Base-by-base conservation (phyloP, 2,797 vertebrate species). In the Calcarius lapponicus region DNA sequence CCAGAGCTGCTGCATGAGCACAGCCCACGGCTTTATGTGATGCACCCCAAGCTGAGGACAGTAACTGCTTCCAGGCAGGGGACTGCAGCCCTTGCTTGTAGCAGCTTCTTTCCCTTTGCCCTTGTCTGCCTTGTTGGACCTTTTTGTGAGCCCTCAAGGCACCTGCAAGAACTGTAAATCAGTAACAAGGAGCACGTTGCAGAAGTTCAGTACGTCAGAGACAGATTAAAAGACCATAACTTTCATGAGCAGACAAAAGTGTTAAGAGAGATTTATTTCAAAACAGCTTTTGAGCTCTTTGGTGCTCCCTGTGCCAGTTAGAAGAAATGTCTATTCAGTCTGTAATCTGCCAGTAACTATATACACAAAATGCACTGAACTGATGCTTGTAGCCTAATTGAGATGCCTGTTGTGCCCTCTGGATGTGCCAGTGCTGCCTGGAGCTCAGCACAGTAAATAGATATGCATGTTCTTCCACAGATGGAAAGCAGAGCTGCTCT, bases 381-480 rank as follows among this genome's bases (percentile, higher is more conserved):
- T 60, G 56, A 19, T 58, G 56, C 40, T 70, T 45, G 29, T 38
- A 17, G 32, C 32, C 56, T 51, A 48, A 42, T 34, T 72, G 50
- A 86, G 80, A 54, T 9, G 14, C 20, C 29, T 29, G 0, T 20
- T 47, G 36, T 86, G 58, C 76, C 57, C 76, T 90, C 80, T 79
- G 76, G 71, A 71, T n/a, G 56, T 22, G 48, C 21, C 40, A 3
- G 32, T 31, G 58, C 82, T 83, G 48, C 32, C 47, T 74, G 73
- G 54, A 48, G 71, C 66, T 40, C 79, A 43, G 15, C 38, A 75
- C 34, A 34, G 38, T 14, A 67, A 73, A 79, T 25, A 56, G n/a
- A 81, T 31, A 7, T 1, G 0, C n/a, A 7, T 18, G 10, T 26
- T 58, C 54, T 48, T 47, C 29, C 0, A 0, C 3, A 79, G 66